Base-by-base conservation (phyloP, 2,797 vertebrate genomes). In the Yasuhikotakia modesta region DNA sequence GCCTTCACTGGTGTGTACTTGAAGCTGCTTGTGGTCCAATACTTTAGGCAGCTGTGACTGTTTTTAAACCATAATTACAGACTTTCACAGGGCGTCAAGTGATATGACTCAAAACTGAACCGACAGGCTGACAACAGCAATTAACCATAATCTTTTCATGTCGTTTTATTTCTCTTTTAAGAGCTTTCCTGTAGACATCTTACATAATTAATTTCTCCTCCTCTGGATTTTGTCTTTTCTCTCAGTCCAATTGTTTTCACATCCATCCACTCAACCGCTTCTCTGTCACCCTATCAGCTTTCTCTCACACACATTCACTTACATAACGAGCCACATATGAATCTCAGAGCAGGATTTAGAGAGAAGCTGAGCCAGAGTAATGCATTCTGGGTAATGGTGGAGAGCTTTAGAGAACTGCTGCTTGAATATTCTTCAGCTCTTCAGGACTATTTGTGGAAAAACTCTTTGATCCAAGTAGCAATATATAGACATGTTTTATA, bases 401-500 rank as follows among this genome's bases (percentile, higher is more conserved):
- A 73, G 68, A 70, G 81, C 32, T 80, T 76, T 81, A 84, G 85
- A 73, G 70, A 64, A 43, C 68, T 52, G 68, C 57, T 75, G 53
- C 68, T 67, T 72, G 67, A 66, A 52, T 24, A 16, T 73, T 60
- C 63, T 64, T 79, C 79, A 81, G 55, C 82, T 81, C 81, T 76
- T 76, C 66, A 52, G 12, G 83, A 79, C 72, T 84, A 81, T 86
- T 82, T 81, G 73, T 48, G 48, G 79, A 80, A 57, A 63, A 70
- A 53, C 43, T 60, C 83, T 85, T 84, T 82, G 68, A 85, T 85
- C 84, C 80, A 22, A 74, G 63, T 45, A 61, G 70, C 58, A 45
- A 65, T 66, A 71, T 63, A 79, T 79, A 74, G 67, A 65, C 80
- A 45, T 80, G 74, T 78, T 79, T 83, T 73, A 63, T 78, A 69